phyloP scores from a whole-genome alignment of 2,113 vertebrate species.

The Mustelus asterias region DNA sequence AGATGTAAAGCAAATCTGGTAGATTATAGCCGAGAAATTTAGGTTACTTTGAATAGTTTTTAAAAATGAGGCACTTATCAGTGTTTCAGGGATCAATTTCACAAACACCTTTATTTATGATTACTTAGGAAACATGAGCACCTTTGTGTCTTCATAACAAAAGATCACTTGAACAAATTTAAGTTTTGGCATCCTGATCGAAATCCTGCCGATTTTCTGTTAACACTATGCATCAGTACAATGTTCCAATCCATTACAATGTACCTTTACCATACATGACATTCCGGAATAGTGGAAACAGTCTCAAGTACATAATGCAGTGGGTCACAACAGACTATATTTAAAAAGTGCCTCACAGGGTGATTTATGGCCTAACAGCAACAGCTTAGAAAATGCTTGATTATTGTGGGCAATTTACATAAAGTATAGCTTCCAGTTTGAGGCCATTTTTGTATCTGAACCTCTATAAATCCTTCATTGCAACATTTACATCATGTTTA shows the following conservation, averaged over 20 bases:
- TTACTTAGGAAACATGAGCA: too few species aligned
- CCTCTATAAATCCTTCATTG: background rate
- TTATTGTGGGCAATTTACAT: background rate
- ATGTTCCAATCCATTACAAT: background rate
- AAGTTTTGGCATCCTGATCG: background rate
- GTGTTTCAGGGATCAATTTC: background rate
- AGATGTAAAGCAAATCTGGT: background rate
- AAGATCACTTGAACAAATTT: background rate
- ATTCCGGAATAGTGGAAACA: background rate
- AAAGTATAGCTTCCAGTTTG: background rate
- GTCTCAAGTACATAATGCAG: background rate
- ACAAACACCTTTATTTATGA: background rate
- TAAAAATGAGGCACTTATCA: background rate
- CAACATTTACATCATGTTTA: background rate
- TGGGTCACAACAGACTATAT: slow-evolving; percentile 66
- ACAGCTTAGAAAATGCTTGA: background rate
- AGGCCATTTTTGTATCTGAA: background rate
- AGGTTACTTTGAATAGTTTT: background rate
- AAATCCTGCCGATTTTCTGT: background rate
- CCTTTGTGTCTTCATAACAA: background rate
- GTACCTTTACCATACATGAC: background rate
- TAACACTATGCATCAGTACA: background rate
- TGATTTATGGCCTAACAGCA: too few species aligned
- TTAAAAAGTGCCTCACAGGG: too few species aligned
- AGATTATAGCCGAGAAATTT: background rate